Conservation (phyloP, 2,797 vertebrate genomes). For the Spheniscus humboldti region DNA sequence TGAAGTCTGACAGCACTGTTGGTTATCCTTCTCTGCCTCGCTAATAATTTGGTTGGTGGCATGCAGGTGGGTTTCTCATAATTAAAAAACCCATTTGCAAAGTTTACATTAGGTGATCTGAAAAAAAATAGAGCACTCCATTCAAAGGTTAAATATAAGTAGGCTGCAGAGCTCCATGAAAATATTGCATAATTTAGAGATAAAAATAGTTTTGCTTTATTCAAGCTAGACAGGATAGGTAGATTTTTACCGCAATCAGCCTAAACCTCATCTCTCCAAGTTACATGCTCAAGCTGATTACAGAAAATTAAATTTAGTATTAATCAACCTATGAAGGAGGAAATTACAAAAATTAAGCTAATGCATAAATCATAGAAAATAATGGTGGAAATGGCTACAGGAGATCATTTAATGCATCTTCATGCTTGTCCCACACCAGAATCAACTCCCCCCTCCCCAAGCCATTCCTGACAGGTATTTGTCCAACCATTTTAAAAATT, state of each 20-base stretch:
- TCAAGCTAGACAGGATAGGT: slow-evolving; percentile 20
- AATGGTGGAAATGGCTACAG: background rate
- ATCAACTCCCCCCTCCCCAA: background rate
- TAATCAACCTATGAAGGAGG: slow-evolving; percentile 47
- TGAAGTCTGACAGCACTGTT: background rate
- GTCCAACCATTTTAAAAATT: background rate
- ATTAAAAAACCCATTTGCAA: slow-evolving; percentile 52
- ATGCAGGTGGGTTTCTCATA: slow-evolving; percentile 41
- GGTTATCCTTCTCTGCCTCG: slow-evolving; percentile 23
- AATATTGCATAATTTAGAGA: slow-evolving; percentile 59
- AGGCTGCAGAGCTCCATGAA: slow-evolving; percentile 41
- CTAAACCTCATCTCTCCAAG: slow-evolving; percentile 32
- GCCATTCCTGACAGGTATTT: background rate
- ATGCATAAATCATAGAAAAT: slow-evolving; percentile 37
- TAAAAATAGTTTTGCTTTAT: slow-evolving; percentile 50
- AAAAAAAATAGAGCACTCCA: slow-evolving; percentile 26
- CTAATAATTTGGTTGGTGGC: slow-evolving; percentile 47
- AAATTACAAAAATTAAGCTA: slow-evolving; percentile 45
- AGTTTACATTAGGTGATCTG: slow-evolving; percentile 46
- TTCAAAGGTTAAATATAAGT: slow-evolving; percentile 58
- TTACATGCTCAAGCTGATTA: slow-evolving; percentile 54
- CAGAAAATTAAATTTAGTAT: slow-evolving; percentile 59
- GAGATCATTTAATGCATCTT: background rate
- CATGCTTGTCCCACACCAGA: background rate
- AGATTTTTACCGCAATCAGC: slow-evolving; percentile 53